Percentiles rank a stretch among this genome's conserved stretches.
phyloP scores from a whole-genome alignment of 2,113 vertebrate genomes.

The Chaetodon trifascialis region DNA sequence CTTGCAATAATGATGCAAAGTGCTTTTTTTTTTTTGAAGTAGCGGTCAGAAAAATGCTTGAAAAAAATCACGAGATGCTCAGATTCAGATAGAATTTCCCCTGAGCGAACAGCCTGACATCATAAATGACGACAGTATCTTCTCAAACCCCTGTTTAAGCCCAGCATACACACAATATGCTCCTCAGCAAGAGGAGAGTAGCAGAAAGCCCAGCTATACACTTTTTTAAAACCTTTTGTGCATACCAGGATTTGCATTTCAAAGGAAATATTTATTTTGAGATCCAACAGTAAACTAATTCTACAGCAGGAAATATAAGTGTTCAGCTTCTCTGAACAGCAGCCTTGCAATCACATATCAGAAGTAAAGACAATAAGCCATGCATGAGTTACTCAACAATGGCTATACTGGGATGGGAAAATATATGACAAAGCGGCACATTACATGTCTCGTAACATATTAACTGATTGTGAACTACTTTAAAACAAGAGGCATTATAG shows the following conservation, averaged over 20 bases:
- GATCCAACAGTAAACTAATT: slow-evolving; percentile 51
- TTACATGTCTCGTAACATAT: not conserved
- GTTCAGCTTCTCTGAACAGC: slow-evolving; percentile 31
- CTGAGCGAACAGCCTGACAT: slow-evolving; percentile 36
- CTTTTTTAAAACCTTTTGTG: slow-evolving; percentile 27
- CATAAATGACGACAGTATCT: slow-evolving; percentile 25
- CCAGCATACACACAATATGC: slow-evolving; percentile 20
- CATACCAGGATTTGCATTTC: slow-evolving; percentile 68
- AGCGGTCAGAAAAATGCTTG: slow-evolving; percentile 19
- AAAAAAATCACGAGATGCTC: not conserved
- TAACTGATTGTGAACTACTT: slow-evolving; percentile 14
- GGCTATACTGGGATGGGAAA: not conserved
- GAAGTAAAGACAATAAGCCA: slow-evolving; percentile 29
- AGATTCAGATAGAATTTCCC: slow-evolving; percentile 17
- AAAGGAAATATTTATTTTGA: slow-evolving; percentile 70
- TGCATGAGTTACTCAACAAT: slow-evolving; percentile 13
- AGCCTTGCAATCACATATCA: slow-evolving; percentile 12
- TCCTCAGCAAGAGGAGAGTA: slow-evolving; percentile 19
- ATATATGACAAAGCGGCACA: slow-evolving; percentile 8
- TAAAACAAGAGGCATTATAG: slow-evolving; percentile 18
- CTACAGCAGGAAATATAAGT: slow-evolving; percentile 25
- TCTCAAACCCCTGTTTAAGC: slow-evolving; percentile 31
- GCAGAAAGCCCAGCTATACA: slow-evolving; percentile 10
- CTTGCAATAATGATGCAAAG: slow-evolving; percentile 47
- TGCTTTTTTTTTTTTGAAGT: not conserved